Base-by-base conservation (phyloP, 2,888 invertebrate genomes). In the Dolichopus griseipennis region DNA sequence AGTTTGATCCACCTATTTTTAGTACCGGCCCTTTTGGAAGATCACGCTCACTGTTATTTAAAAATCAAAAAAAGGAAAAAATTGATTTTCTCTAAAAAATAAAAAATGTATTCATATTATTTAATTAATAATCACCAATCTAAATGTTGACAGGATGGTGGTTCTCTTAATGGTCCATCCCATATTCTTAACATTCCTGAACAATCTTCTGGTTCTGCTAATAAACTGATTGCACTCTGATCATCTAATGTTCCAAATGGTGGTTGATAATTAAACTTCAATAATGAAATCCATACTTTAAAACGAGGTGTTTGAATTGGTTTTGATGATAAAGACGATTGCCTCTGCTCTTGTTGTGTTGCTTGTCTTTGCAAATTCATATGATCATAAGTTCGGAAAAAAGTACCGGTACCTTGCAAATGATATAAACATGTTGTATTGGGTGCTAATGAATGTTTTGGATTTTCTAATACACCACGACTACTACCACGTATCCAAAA, bases 401-500 rank as follows among this genome's bases (percentile, higher is more conserved):
- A 77, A 84, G 73, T 81, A 83, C 81, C 82, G 82, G 81, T 81
- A 81, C 85, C 86, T 73, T 88, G 87, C 77, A 95, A 86, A 78
- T 93, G 92, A 78, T 94, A 95, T 27, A 93, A 85, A 77, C 95
- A 95, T 10, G 93, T 94, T 33, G 92, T 93, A 78, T 94, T 94
- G 1, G 92, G 90, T 0, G 94, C 90, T 72, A 95, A 81, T 5
- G 93, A 91, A 82, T 95, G 94, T 73, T 89, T 85, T 0, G 94
- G 93, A 76, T 91, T 92, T 74, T 92, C 90, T 65, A 93, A 77
- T 7, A 91, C 83, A n/a, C 93, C 93, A 67, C 88, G 88, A 1
- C 88, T 88, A 1, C 90, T 89, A 7, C 92, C 92, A 70, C 91
- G 84, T 72, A 93, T 85, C 91, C 91, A 92, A 77, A 93, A 93